These are phyloP conservation scores for Cataglyphis cursor DNA, from an alignment of 2,888 invertebrate species.

Conservation along the genomic window DNA sequence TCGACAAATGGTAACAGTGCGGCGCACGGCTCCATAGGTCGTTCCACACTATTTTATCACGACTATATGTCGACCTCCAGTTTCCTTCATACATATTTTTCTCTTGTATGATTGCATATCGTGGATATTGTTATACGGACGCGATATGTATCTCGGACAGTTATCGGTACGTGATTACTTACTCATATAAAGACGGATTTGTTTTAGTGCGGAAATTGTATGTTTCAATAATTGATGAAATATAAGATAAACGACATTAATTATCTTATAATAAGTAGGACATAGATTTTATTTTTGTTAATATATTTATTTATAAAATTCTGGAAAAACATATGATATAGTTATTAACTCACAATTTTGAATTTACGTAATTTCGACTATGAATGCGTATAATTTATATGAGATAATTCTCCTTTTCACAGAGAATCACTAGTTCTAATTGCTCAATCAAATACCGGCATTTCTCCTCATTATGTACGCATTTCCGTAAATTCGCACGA, in stretches of 20 bases:
- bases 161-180: not conserved
- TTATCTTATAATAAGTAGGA: not conserved
- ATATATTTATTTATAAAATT: not conserved
- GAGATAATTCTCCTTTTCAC: constrained; percentile 18
- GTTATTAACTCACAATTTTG: not conserved
- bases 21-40: constrained; percentile 61
- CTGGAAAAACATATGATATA: not conserved
- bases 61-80: constrained; percentile 53
- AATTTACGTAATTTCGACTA: not conserved
- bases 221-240: not conserved
- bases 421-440: constrained; percentile 25
- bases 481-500: constrained; percentile 5
- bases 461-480: constrained; percentile 23
- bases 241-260: not conserved
- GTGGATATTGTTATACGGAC: not conserved
- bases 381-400: not conserved
- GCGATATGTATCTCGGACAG: not conserved
- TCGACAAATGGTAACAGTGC: constrained; percentile 52
- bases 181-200: not conserved
- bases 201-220: not conserved
- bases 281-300: not conserved
- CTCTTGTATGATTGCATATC: constrained; percentile 40
- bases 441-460: constrained; percentile 24
- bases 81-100: constrained; percentile 66
- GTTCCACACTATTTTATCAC: constrained; percentile 61